Evolutionary conservation across 2,797 vertebrate genomes (phyloP).

Genomic region (Aythya fuligula): DNA sequence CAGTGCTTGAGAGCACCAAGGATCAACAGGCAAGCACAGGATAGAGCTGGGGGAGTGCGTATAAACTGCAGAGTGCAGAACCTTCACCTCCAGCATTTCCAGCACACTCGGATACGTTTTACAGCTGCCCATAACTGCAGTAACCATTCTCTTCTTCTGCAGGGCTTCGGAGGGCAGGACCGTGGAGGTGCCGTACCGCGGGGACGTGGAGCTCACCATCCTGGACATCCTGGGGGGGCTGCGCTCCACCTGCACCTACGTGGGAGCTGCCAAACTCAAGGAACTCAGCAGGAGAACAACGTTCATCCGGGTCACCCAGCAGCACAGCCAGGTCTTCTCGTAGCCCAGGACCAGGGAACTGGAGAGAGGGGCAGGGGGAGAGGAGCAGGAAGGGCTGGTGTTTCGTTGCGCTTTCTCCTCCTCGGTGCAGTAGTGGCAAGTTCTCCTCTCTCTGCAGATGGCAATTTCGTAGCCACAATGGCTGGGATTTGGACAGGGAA

Average conservation of each 20-base stretch:
- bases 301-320: conserved; percentile 98
- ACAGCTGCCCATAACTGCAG: not conserved
- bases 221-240: conserved; percentile 94
- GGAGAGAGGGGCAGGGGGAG: not conserved
- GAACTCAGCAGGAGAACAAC: conserved; percentile 96
- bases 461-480: not conserved
- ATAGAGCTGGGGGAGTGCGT: not conserved
- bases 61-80: not conserved
- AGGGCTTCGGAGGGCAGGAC: conserved; percentile 96
- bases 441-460: not conserved
- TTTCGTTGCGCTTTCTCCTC: not conserved
- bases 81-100: not conserved
- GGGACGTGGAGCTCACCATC: conserved; percentile 92
- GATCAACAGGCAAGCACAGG: not conserved
- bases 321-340: conserved; percentile 91
- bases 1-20: not conserved
- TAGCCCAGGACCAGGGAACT: conserved; percentile 51
- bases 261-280: conserved; percentile 96
- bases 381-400: not conserved
- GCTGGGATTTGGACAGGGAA: not conserved
- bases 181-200: conserved; percentile 93
- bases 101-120: not conserved
- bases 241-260: conserved; percentile 97
- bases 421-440: not conserved
- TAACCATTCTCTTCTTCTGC: conserved; percentile 27